Evolutionary conservation across 1,140 invertebrate genomes (phyloP), one percentile per base, ranked within the genome.

Genomic region (Ctenoplectra terminalis): DNA sequence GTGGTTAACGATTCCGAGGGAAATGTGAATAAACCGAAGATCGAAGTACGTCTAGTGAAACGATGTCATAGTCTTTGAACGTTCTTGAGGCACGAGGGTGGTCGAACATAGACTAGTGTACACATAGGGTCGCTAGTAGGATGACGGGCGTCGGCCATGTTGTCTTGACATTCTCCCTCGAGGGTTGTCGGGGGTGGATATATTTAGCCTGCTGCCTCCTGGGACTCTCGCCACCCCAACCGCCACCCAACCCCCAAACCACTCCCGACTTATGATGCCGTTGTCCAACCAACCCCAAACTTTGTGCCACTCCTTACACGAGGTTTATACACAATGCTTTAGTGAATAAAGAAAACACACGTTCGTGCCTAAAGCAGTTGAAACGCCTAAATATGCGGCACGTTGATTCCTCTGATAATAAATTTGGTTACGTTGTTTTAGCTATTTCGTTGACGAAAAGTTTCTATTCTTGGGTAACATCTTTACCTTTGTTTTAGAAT

Each of bases 111-210:
- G 78, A 87, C 89, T 89, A 92, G 88, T 92, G 90, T 91, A 91
- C 87, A 93, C 90, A 92, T 89, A 90, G 89, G 83, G 80, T 85
- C 79, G 90, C 87, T 90, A 83, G 90, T 88, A 88, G 92, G 91
- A 93, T 93, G 92, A 93, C 93, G 93, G 92, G 92, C 93, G 93
- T 94, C 93, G 92, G 93, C 93, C 93, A 94, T 94, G 93, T 93
- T 93, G 93, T 94, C 93, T 94, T 93, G 93, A 94, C 93, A 93
- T 93, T 94, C 90, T 92, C 93, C 92, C 92, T 90, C 89, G 90
- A 87, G 92, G 92, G 89, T 92, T 92, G 90, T 91, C 90, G 91
- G 90, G 92, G 92, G 91, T 93, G 92, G 93, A 93, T 94, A 94
- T 93, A 94, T 94, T 93, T 94, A 94, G 93, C 93, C 92, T 92